Base-by-base conservation (phyloP, 2,888 invertebrate genomes). In the Cinara cedri region DNA sequence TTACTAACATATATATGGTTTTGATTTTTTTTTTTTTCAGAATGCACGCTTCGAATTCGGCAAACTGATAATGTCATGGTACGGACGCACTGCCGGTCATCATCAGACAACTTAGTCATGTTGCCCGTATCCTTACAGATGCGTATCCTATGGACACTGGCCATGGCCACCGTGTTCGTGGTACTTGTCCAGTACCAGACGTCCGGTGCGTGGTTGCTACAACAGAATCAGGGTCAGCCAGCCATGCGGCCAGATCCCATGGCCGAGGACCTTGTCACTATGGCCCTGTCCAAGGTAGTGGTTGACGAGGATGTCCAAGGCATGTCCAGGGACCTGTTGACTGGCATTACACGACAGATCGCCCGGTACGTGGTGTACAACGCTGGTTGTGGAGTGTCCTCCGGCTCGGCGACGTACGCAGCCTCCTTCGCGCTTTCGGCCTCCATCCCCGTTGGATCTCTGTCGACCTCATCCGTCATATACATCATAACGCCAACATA, bases 401-500 rank as follows among this genome's bases (percentile, higher is more conserved):
- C 26, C 44, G 66, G 26, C 16, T 21, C 46, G 16, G 46, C 65
- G 3, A 2, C 26, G 24, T 21, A 46, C 42, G 46, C 24, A 1
- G 24, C 26, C 54, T 19, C 54, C 8, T 54, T 9, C n/a, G 8
- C 42, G 14, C 42, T 13, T 14, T 2, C 66, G 46, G 63, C 49
- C 14, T 54, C 19, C 44, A 24, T 24, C 34, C 14, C 54, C 62
- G 54, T 14, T 26, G 60, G 34, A 4, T n/a, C n/a, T n/a, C 13
- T 51, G 44, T 6, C 49, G 16, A 6, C 63, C 34, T 4, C 34
- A 3, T 34, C 34, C 3, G 34, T 90, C 21, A 84, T 91, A 82
- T 91, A 90, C 84, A 88, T 91, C 83, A 89, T 93, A 81, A 93
- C 93, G 81, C 93, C 93, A 81, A 93, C 93, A 54, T 92, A 91